phyloP scores from a whole-genome alignment of 2,888 invertebrate species.

The Junonia oenone region DNA sequence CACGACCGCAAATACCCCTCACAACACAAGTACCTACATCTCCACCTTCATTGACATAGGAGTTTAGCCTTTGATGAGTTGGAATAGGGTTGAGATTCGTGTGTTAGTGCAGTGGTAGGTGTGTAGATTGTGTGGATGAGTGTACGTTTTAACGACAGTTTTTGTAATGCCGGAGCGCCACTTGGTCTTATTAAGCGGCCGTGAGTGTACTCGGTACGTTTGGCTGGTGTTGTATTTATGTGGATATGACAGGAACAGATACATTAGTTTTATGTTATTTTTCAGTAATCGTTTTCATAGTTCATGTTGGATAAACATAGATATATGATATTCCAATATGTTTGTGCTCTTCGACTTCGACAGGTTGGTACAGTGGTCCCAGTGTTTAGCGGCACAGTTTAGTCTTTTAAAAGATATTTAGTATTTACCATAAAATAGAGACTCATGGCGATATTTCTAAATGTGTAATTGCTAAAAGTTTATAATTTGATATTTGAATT shows the following conservation, averaged over 20 bases:
- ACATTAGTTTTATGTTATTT: not conserved
- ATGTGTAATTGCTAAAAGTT: no score
- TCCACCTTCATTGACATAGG: not conserved
- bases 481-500: no score
- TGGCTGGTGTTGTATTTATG: constrained; percentile 32
- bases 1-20: constrained; percentile 42
- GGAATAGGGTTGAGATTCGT: constrained; percentile 6
- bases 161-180: constrained; percentile 62
- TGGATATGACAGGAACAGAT: constrained; percentile 40
- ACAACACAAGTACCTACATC: constrained; percentile 16
- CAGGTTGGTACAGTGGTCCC: no score
- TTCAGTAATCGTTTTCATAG: not conserved
- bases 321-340: not conserved
- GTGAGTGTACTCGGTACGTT: constrained; percentile 24
- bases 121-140: constrained; percentile 18
- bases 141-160: constrained; percentile 49
- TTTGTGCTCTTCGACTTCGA: constrained; percentile 11
- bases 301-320: not conserved
- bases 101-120: not conserved
- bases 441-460: no score
- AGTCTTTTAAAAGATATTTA: no score
- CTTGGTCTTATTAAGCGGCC: constrained; percentile 69
- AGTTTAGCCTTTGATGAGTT: not conserved
- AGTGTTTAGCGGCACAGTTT: no score
- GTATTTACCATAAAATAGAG: no score